Conservation (phyloP, 2,113 vertebrate species). For the Thalassarche chlororhynchos region DNA sequence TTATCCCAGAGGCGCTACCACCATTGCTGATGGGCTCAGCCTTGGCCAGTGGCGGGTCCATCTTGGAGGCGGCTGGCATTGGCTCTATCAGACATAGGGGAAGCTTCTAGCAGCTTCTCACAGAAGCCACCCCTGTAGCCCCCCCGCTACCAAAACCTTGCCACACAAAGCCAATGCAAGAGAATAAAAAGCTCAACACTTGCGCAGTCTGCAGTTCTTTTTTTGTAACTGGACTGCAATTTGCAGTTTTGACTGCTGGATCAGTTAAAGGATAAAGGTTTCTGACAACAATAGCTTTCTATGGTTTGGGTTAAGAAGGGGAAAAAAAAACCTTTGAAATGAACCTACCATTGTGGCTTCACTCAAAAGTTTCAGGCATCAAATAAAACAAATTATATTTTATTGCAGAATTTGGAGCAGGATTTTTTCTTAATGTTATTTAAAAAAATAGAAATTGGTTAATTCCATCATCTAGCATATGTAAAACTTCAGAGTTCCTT, state of each 20-base stretch:
- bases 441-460: background rate
- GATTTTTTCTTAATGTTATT: background rate
- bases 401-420: background rate
- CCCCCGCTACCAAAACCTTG: background rate
- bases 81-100: background rate
- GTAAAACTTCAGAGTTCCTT: background rate
- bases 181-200: background rate
- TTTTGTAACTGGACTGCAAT: background rate
- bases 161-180: background rate
- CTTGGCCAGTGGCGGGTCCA: background rate
- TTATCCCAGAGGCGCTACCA: background rate
- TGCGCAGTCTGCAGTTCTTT: background rate
- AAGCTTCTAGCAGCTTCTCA: background rate
- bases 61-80: background rate
- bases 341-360: background rate
- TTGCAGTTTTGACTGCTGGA: background rate
- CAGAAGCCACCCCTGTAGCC: background rate
- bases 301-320: background rate
- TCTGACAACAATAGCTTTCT: background rate
- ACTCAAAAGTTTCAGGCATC: background rate
- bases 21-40: background rate
- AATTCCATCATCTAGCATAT: background rate
- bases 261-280: background rate
- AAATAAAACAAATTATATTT: background rate
- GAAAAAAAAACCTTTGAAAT: background rate